These are phyloP conservation scores for Octodon degus DNA, from an alignment of 2,113 vertebrate species.

Conservation along the genomic window DNA sequence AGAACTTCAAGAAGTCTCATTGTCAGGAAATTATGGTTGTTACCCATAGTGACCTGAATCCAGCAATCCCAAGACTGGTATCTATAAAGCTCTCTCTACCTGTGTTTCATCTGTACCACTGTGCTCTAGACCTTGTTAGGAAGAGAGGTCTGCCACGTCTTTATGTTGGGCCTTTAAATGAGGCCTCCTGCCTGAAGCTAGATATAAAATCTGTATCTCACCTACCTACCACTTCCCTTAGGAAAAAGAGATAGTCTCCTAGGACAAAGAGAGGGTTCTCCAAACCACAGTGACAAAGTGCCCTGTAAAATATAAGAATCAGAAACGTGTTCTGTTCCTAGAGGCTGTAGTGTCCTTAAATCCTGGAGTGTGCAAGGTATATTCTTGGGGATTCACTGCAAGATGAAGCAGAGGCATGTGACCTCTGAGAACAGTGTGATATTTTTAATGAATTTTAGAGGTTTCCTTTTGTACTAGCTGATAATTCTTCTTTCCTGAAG, in stretches of 20 bases:
- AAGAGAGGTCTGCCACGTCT: neutral
- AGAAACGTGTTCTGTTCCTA: neutral
- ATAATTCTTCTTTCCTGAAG: neutral
- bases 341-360: neutral
- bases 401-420: neutral
- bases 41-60: neutral
- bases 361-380: neutral
- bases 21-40: neutral
- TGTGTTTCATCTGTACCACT: neutral
- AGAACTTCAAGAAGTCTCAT: neutral
- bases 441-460: neutral
- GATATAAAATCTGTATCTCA: neutral
- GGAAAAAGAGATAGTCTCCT: neutral
- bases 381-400: neutral
- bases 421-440: neutral
- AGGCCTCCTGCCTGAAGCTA: neutral
- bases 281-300: neutral
- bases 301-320: neutral
- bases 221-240: neutral
- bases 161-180: fast-evolving
- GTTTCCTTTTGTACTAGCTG: neutral
- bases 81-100: neutral
- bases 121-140: neutral
- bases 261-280: neutral
- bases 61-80: neutral